Percentiles rank a stretch among this genome's conserved stretches.
phyloP scores from a whole-genome alignment of 1,140 invertebrate genomes.

The Bombus vancouverensis region DNA sequence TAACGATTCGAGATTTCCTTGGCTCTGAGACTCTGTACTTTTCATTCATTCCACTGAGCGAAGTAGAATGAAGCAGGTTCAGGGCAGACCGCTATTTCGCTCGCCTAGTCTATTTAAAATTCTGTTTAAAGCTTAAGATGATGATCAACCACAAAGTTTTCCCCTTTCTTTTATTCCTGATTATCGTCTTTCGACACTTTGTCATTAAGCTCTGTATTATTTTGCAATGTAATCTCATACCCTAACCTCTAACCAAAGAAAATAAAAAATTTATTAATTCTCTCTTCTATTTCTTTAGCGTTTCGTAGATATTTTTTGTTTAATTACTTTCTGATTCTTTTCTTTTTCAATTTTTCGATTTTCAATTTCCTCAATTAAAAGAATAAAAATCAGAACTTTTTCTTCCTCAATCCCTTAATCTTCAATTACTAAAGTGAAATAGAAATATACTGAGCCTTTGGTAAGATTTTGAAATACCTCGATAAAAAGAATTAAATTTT shows the following conservation, averaged over 20 bases:
- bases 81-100: neutral
- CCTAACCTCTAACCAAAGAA: neutral
- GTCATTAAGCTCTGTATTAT: neutral
- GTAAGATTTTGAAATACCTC: no score
- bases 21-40: neutral
- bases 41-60: conserved; percentile 29
- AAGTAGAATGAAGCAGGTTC: conserved; percentile 12
- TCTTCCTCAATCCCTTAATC: neutral
- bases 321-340: neutral
- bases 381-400: neutral
- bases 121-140: neutral
- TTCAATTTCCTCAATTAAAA: no score
- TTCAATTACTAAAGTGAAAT: neutral
- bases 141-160: neutral
- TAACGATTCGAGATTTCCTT: conserved; percentile 8
- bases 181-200: neutral
- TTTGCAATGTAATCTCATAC: neutral
- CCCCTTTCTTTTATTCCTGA: neutral
- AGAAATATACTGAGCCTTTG: neutral
- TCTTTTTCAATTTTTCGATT: neutral
- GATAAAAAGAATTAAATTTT: no score
- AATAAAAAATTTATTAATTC: no score
- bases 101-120: neutral
- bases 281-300: neutral
- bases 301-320: neutral